phyloP scores from a whole-genome alignment of 2,797 vertebrate genomes.

The Fratercula arctica region DNA sequence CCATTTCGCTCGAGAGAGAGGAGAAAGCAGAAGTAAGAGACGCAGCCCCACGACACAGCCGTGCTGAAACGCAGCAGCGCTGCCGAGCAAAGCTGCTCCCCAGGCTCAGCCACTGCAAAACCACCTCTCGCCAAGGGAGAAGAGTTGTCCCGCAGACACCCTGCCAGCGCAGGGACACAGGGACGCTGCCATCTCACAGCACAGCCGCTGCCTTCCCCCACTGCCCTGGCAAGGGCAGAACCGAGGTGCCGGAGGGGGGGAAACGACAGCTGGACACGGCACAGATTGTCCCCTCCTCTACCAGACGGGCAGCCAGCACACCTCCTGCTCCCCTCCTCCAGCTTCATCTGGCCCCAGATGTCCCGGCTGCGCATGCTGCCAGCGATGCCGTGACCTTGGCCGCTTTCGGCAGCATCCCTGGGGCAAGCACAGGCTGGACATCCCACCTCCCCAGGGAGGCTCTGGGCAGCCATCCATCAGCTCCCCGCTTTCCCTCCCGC shows the following conservation, averaged over 20 bases:
- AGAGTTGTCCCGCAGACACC: accelerated
- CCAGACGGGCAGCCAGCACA: not conserved
- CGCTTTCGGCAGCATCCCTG: not conserved
- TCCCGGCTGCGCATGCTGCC: accelerated
- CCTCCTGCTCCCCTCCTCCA: not conserved
- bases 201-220: not conserved
- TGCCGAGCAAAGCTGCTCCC: not conserved
- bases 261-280: not conserved
- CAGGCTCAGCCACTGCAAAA: not conserved
- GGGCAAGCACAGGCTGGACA: not conserved
- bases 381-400: not conserved
- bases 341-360: not conserved
- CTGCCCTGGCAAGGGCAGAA: not conserved
- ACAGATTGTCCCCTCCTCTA: not conserved
- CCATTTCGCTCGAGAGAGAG: accelerated
- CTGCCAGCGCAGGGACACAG: not conserved
- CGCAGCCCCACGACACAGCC: not conserved
- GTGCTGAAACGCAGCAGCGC: accelerated
- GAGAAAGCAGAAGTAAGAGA: not conserved
- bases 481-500: not conserved
- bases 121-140: not conserved
- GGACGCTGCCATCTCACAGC: not conserved
- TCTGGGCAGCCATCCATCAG: not conserved
- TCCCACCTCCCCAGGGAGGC: not conserved
- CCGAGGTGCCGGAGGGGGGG: not conserved